Percentiles rank a stretch among this genome's conserved stretches.
These are phyloP conservation scores for Leptosomus discolor DNA, from an alignment of 2,113 vertebrate genomes.

Conservation along the genomic window DNA sequence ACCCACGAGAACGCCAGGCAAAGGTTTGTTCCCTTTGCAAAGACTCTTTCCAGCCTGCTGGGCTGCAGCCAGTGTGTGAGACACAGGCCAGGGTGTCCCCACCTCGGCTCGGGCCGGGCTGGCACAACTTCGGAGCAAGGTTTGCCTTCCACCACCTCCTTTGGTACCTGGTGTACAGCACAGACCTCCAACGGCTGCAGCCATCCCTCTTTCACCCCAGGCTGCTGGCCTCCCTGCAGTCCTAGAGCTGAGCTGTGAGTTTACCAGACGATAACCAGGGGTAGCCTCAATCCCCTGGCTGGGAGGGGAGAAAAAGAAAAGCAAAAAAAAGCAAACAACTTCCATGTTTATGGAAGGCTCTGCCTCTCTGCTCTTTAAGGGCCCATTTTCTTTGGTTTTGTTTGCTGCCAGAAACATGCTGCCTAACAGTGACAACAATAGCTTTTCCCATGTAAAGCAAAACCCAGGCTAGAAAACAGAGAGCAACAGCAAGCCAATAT, in stretches of 20 bases:
- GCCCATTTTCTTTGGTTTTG: too few species aligned
- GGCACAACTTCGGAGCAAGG: background rate
- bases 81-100: background rate
- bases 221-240: background rate
- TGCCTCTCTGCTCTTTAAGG: background rate
- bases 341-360: background rate
- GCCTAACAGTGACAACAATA: background rate
- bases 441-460: background rate
- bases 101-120: background rate
- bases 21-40: background rate
- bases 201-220: background rate
- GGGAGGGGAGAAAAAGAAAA: background rate
- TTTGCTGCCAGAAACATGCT: background rate
- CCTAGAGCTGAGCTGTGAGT: background rate
- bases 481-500: background rate
- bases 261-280: background rate
- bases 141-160: background rate
- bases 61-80: fast-evolving
- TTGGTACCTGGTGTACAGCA: background rate
- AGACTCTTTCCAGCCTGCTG: background rate
- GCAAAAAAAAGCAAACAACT: background rate
- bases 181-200: background rate
- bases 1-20: background rate
- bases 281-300: background rate
- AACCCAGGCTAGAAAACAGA: background rate